These are phyloP conservation scores for Clytia hemisphaerica DNA, from an alignment of 30 jellyfish, hydroid and myxozoan genomes.

Conservation along the genomic window DNA sequence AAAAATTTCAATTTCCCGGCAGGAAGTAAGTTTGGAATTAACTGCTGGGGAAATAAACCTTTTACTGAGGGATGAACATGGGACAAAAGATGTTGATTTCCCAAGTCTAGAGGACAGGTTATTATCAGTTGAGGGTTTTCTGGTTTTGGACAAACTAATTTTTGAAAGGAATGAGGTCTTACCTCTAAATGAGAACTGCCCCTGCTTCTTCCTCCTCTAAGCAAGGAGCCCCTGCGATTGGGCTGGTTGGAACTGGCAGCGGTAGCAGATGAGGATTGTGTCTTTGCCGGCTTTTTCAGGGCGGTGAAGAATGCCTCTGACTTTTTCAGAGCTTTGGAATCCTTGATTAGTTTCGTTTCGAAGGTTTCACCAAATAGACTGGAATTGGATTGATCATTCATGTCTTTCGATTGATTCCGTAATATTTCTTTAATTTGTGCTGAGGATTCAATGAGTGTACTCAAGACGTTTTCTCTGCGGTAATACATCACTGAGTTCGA, in stretches of 20 bases:
- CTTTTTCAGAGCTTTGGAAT: constrained; percentile 6
- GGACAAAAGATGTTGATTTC: too few relatives aligned
- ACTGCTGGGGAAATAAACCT: too few relatives aligned
- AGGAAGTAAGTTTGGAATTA: too few relatives aligned
- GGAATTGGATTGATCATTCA: not conserved
- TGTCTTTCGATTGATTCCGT: not conserved
- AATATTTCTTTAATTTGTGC: not conserved
- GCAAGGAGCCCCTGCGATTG: constrained; percentile 1
- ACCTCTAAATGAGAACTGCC: too few relatives aligned
- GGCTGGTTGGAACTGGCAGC: not conserved
- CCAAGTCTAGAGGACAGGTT: too few relatives aligned
- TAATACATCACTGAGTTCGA: not conserved
- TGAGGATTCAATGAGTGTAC: not conserved
- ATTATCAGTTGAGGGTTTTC: too few relatives aligned
- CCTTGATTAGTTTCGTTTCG: not conserved
- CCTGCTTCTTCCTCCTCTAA: constrained; percentile 8
- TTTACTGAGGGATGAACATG: too few relatives aligned
- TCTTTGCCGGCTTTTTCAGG: too few relatives aligned
- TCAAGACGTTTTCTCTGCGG: not conserved
- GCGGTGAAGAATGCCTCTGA: constrained; percentile 5
- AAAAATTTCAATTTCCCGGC: too few relatives aligned
- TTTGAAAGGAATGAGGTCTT: too few relatives aligned
- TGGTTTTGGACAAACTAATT: too few relatives aligned
- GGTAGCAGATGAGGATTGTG: not conserved
- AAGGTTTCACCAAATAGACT: constrained; percentile 2